Evolutionary conservation across 2,797 vertebrate species (phyloP), one percentile per base, ranked within the genome.

Genomic region (Simalia tracyae): DNA sequence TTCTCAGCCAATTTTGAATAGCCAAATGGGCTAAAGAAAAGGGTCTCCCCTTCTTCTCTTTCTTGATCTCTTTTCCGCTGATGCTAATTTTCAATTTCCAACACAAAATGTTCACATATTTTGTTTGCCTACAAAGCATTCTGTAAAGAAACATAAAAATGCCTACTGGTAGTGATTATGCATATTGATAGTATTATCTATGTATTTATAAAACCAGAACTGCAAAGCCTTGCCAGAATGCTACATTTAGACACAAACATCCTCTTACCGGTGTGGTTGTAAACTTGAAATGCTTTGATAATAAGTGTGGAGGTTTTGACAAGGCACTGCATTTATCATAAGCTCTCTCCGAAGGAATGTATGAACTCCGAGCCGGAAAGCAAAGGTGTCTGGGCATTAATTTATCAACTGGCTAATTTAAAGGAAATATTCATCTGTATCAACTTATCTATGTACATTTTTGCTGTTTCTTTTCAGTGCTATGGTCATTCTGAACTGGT

Each of bases 341-440:
- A 42, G 3, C 19, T 22, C 36, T 76, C 72, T 76, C 72, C 7
- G 42, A 76, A 76, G 31, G 36, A 46, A 81, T 81, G 36, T 22
- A 84, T 22, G 24, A 84, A 84, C 19, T 84, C 42, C 76, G 60
- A 42, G 10, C 36, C 72, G 42, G 17, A 81, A 81, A 42, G 8
- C 22, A 42, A 42, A 81, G 22, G 0, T 76, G 42, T 76, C 17
- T 76, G 84, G 26, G 85, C 60, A 91, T 60, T 60, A 87, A 91
- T 87, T 91, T 72, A 87, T 57, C 26, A 60, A 57, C 12, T 17
- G 31, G 54, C 36, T 87, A 91, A 91, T 87, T 87, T 68, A 64
- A 76, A 76, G 31, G 68, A 76, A 42, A 42, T 76, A 76, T 76
- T 42, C 68, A 76, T 76, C 72, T 81, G 72, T 46, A 81, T 81